These are phyloP conservation scores for Buphagus erythrorhynchus DNA, from an alignment of 2,797 vertebrate species.

Conservation along the genomic window DNA sequence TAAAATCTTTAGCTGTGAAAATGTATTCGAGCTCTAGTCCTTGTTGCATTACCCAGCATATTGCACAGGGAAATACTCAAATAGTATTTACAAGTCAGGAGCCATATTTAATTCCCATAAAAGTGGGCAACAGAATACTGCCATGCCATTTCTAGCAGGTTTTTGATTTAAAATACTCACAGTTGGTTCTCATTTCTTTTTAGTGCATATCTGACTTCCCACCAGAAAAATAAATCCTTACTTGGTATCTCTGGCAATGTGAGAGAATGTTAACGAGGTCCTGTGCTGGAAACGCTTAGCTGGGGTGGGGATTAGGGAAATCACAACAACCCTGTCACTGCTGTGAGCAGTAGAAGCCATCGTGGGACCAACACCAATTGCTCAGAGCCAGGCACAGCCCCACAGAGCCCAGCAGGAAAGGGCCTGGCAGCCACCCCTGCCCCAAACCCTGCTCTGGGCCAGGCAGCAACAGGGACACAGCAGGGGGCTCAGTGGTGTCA, in stretches of 20 bases:
- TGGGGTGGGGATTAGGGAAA: neutral
- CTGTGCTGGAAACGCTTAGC: neutral
- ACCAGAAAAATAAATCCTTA: neutral
- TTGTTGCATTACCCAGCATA: neutral
- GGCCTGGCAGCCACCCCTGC: neutral
- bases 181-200: neutral
- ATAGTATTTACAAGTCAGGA: neutral
- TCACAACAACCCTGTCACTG: rapidly evolving
- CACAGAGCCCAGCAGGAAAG: neutral
- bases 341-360: neutral
- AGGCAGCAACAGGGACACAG: rapidly evolving
- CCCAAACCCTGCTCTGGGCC: neutral
- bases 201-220: neutral
- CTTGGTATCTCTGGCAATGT: neutral
- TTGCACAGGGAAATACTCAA: neutral
- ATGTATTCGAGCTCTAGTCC: neutral
- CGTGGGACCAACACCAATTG: too few species aligned
- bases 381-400: neutral
- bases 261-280: neutral
- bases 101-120: neutral
- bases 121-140: neutral
- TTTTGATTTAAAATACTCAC: neutral
- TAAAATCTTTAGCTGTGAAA: neutral
- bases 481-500: neutral
- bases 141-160: neutral